phyloP scores from a whole-genome alignment of 1,140 invertebrate genomes.

The Drosophila yakuba region DNA sequence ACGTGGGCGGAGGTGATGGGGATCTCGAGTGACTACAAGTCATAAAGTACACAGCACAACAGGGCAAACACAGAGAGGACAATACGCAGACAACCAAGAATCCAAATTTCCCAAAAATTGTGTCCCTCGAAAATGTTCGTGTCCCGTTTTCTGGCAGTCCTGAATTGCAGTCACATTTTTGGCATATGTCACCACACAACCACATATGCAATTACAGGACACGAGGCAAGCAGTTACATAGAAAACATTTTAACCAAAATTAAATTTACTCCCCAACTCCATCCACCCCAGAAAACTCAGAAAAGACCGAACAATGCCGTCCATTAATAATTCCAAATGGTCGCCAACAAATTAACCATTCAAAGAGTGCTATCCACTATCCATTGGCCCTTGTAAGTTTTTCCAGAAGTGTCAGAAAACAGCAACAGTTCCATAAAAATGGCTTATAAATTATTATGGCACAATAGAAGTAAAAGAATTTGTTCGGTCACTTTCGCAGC shows the following conservation, averaged over 20 bases:
- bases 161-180: conserved; percentile 66
- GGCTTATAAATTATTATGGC: conserved; percentile 71
- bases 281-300: not conserved
- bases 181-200: conserved; percentile 69
- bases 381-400: conserved; percentile 1
- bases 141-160: conserved; percentile 49
- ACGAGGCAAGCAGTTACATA: conserved; percentile 31
- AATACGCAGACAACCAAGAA: conserved; percentile 33
- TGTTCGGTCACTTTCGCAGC: conserved; percentile 52
- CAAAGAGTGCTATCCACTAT: not conserved
- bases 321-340: conserved; percentile 48
- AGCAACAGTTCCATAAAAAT: conserved; percentile 47
- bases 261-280: conserved; percentile 28
- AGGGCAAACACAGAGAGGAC: conserved; percentile 44
- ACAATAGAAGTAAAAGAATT: conserved; percentile 50
- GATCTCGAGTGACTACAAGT: conserved; percentile 71
- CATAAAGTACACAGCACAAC: conserved; percentile 71
- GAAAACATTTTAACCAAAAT: conserved; percentile 57
- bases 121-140: conserved; percentile 60
- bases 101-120: conserved; percentile 41
- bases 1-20: conserved; percentile 9
- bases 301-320: conserved; percentile 19
- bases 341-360: conserved; percentile 43
- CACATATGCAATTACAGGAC: conserved; percentile 50
- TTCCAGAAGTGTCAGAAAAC: conserved; percentile 26